These are phyloP conservation scores for Hemitrygon akajei DNA, from an alignment of 2,797 vertebrate genomes.

Conservation along the genomic window DNA sequence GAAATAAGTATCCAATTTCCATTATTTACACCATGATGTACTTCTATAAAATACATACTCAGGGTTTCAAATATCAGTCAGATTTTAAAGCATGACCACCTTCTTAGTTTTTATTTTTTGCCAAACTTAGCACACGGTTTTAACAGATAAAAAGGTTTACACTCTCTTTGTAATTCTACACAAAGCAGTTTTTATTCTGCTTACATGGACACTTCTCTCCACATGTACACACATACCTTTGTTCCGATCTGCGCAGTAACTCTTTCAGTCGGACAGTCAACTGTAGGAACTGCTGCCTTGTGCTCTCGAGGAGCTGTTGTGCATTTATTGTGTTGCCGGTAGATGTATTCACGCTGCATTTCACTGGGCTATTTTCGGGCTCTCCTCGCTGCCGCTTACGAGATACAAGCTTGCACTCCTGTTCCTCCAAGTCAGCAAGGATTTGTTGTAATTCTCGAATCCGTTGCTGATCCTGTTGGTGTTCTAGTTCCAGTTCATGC, in stretches of 20 bases:
- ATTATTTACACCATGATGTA: neutral
- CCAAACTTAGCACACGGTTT: no score
- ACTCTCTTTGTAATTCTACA: no score
- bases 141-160: no score
- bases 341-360: neutral
- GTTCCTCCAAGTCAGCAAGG: conserved; percentile 59
- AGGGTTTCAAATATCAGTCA: conserved; percentile 35
- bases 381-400: conserved; percentile 48
- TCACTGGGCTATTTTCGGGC: conserved; percentile 34
- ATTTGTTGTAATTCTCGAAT: conserved; percentile 72
- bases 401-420: conserved; percentile 51
- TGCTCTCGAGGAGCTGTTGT: conserved; percentile 53
- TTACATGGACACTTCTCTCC: neutral
- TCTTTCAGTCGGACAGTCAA: conserved; percentile 50
- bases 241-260: conserved; percentile 48
- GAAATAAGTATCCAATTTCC: neutral
- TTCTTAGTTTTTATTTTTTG: no score
- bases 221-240: conserved; percentile 50
- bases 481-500: conserved; percentile 71
- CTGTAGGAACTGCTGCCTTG: conserved; percentile 56
- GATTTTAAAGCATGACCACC: no score
- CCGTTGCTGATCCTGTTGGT: conserved; percentile 69
- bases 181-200: no score
- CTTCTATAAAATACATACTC: conserved; percentile 37
- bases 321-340: neutral